These are phyloP conservation scores for Elephas maximus DNA, from an alignment of 2,113 vertebrate genomes.

Conservation along the genomic window DNA sequence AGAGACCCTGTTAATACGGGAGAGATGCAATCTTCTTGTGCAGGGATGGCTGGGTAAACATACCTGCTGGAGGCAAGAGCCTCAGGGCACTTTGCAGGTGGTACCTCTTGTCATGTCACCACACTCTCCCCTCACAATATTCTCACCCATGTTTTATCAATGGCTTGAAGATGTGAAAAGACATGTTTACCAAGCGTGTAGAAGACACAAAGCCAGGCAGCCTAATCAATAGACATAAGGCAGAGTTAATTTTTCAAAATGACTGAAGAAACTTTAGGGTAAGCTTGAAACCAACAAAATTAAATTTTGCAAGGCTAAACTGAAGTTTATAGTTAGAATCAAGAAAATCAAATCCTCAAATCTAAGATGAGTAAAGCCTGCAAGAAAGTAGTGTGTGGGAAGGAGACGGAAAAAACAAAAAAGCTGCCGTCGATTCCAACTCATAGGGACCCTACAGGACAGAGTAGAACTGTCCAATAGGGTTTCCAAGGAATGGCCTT, in stretches of 20 bases:
- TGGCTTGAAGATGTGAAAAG: conserved; percentile 26
- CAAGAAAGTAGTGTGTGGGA: too few relatives aligned
- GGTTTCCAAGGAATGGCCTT: too few relatives aligned
- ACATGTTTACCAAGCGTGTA: neutral
- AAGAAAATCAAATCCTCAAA: conserved; percentile 20
- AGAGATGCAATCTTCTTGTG: neutral
- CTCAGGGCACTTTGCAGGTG: neutral
- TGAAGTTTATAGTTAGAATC: neutral
- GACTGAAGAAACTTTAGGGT: neutral
- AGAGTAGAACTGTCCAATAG: too few relatives aligned
- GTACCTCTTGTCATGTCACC: neutral
- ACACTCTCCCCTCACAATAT: neutral
- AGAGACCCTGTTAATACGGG: neutral
- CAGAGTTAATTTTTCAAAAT: conserved; percentile 14
- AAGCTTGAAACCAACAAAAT: neutral
- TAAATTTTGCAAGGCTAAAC: neutral
- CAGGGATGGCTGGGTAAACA: neutral
- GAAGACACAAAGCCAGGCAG: neutral
- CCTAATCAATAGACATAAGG: neutral
- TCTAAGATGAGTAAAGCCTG: neutral
- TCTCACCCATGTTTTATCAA: conserved; percentile 1
- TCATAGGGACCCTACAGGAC: too few relatives aligned
- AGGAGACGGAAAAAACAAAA: too few relatives aligned
- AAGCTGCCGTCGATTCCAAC: neutral
- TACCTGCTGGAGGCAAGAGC: neutral